These are phyloP conservation scores for Bryconaethiops microstoma DNA, from an alignment of 2,797 vertebrate genomes.

Conservation along the genomic window DNA sequence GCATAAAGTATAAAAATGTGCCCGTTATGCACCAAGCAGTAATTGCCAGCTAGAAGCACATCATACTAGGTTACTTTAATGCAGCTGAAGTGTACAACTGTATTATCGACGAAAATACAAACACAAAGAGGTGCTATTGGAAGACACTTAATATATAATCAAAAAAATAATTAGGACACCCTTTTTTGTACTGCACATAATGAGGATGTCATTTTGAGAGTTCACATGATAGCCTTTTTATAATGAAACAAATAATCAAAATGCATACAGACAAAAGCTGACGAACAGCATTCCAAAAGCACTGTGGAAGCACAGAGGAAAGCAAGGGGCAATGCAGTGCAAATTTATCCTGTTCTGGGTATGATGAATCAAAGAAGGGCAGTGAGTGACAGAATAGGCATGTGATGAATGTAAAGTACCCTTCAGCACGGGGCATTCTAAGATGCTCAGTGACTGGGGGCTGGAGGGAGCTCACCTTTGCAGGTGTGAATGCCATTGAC, in stretches of 20 bases:
- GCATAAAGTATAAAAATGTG: background rate
- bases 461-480: conserved; percentile 89
- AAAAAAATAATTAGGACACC: background rate
- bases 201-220: background rate
- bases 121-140: background rate
- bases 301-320: conserved; percentile 14
- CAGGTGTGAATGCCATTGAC: conserved; percentile 98
- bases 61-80: too few species aligned
- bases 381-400: background rate
- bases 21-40: background rate
- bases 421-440: conserved; percentile 15
- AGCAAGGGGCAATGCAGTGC: background rate
- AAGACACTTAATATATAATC: background rate
- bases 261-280: conserved; percentile 14
- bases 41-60: background rate
- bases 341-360: background rate
- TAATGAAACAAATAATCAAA: conserved; percentile 1
- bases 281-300: background rate
- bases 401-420: conserved; percentile 29
- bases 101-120: too few species aligned
- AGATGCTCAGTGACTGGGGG: conserved; percentile 21
- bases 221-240: background rate
- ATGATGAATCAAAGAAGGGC: background rate
- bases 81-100: too few species aligned
- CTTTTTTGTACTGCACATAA: background rate